These are phyloP conservation scores for Argentina silus DNA, from an alignment of 2,797 vertebrate species.

Conservation along the genomic window DNA sequence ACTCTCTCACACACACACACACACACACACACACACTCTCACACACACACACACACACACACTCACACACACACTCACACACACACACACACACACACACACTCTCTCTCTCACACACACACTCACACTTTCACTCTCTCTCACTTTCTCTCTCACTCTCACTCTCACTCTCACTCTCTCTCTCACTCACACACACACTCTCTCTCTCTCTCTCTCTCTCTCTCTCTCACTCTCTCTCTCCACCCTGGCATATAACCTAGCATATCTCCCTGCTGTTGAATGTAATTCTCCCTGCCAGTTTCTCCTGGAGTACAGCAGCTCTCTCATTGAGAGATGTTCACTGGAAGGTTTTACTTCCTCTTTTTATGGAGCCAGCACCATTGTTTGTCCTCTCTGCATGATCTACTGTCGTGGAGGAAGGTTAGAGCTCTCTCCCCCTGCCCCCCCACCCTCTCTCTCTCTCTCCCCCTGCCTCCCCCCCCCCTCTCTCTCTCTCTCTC, in stretches of 20 bases:
- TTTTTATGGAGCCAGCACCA: neutral
- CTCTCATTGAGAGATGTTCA: slow-evolving; percentile 8
- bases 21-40: too few relatives aligned
- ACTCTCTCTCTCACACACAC: too few relatives aligned
- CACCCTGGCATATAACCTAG: neutral
- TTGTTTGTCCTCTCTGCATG: slow-evolving; percentile 8
- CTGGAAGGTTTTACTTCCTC: slow-evolving; percentile 2
- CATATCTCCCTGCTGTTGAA: slow-evolving; percentile 3
- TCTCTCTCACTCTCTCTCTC: neutral
- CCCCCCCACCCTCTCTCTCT: neutral
- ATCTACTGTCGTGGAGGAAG: neutral
- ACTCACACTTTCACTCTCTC: neutral
- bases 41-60: too few relatives aligned
- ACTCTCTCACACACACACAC: too few relatives aligned
- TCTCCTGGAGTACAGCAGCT: neutral
- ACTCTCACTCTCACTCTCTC: too few relatives aligned
- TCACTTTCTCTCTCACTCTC: too few relatives aligned
- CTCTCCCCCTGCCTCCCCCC: neutral
- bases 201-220: too few relatives aligned
- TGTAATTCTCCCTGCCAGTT: slow-evolving; percentile 5
- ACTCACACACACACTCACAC: too few relatives aligned
- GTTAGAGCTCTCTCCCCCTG: neutral
- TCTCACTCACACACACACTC: too few relatives aligned
- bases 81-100: too few relatives aligned
- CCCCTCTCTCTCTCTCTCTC: neutral